Conservation (phyloP, 2,888 invertebrate species). For the Paralinhomoeus sp. region DNA sequence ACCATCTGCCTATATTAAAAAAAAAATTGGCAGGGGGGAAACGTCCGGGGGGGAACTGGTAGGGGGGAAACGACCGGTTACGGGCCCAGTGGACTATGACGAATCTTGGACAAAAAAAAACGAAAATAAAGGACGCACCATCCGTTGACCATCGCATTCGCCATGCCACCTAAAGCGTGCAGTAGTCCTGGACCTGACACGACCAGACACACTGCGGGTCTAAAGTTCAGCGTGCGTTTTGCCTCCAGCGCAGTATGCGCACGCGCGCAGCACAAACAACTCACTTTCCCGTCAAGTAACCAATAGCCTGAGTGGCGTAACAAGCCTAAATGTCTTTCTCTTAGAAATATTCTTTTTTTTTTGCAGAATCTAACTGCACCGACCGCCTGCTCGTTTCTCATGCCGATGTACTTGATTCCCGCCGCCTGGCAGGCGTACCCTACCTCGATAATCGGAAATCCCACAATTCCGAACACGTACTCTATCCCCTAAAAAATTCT, state of each 20-base stretch:
- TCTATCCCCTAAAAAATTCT: constrained; percentile 61
- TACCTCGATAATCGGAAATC: constrained; percentile 78
- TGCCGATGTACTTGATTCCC: constrained; percentile 66
- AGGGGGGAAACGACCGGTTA: too few species aligned
- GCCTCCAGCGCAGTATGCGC: too few species aligned
- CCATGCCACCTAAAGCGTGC: constrained; percentile 78
- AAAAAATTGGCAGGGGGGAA: too few species aligned
- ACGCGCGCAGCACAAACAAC: constrained; percentile 21
- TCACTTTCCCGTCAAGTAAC: constrained; percentile 61
- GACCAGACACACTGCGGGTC: constrained; percentile 50
- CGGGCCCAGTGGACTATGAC: too few species aligned
- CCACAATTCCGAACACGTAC: constrained; percentile 89
- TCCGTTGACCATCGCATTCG: constrained; percentile 81
- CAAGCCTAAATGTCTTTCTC: constrained; percentile 37
- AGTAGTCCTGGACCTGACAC: constrained; percentile 86
- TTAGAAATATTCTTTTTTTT: background rate
- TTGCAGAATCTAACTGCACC: constrained; percentile 9
- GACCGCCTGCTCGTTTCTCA: constrained; percentile 85
- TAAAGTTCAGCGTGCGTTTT: too few species aligned
- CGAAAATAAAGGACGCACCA: constrained; percentile 38
- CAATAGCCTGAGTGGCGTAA: constrained; percentile 87
- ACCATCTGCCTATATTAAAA: too few species aligned
- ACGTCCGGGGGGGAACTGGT: too few species aligned
- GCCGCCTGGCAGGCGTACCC: constrained; percentile 62
- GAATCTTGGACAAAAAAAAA: too few species aligned